These are phyloP conservation scores for Tetraneura akinire DNA, from an alignment of 1,140 invertebrate genomes.

Conservation along the genomic window DNA sequence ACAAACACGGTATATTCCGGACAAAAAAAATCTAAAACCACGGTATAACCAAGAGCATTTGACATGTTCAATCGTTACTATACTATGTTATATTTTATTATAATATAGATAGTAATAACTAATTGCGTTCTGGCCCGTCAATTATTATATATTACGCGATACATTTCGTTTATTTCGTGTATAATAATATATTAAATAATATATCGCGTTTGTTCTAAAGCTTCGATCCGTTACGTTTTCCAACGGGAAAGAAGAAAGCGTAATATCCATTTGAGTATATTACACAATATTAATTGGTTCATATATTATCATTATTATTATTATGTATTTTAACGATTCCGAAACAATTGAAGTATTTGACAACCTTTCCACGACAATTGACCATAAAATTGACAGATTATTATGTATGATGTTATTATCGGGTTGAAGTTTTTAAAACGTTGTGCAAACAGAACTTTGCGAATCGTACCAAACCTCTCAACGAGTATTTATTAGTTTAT, in stretches of 20 bases:
- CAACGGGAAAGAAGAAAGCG: neutral
- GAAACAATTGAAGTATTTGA: neutral
- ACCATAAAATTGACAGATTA: neutral
- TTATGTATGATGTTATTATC: neutral
- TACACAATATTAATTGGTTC: no score
- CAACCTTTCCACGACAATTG: neutral
- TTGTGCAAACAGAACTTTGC: no score
- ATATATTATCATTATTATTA: no score
- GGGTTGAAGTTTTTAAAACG: no score
- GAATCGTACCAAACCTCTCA: no score
- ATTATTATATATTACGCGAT: neutral
- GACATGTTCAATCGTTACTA: constrained; percentile 13
- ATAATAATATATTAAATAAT: neutral
- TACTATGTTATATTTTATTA: no score
- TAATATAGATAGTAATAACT: no score
- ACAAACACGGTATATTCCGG: no score
- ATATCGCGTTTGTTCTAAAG: neutral
- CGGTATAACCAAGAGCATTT: neutral
- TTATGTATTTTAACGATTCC: neutral
- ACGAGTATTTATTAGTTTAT: no score
- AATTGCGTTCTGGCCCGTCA: neutral
- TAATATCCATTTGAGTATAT: no score
- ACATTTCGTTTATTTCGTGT: neutral
- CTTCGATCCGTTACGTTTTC: constrained; percentile 19
- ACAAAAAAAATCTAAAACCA: constrained; percentile 5